phyloP scores from a whole-genome alignment of 2,888 invertebrate genomes.

The Drosophila anomalata region DNA sequence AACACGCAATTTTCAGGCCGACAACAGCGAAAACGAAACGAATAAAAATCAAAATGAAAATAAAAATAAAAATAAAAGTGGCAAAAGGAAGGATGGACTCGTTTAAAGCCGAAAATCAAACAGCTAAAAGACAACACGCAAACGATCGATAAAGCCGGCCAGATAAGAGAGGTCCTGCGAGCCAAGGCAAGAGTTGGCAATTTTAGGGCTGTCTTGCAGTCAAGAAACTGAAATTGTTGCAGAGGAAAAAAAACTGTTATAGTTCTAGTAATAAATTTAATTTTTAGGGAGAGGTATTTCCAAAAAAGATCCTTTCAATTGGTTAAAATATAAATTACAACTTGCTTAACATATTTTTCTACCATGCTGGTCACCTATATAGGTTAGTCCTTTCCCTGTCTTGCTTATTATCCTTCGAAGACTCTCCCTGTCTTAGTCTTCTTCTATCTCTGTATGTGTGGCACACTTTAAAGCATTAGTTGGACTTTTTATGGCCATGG shows the following conservation, averaged over 20 bases:
- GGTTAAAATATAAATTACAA: too few relatives aligned
- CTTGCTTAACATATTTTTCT: background rate
- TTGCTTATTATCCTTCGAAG: background rate
- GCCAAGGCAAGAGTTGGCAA: constrained; percentile 22
- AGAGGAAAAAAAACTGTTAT: constrained; percentile 4
- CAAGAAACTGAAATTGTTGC: constrained; percentile 11
- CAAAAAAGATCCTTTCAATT: too few relatives aligned
- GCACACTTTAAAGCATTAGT: constrained; percentile 80
- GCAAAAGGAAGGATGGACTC: constrained; percentile 51
- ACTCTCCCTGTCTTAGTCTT: background rate
- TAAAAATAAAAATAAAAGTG: constrained; percentile 51
- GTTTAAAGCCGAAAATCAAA: constrained; percentile 75
- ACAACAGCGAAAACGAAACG: constrained; percentile 43
- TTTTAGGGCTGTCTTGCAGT: constrained; percentile 9
- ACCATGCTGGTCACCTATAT: constrained; percentile 7
- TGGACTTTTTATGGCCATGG: constrained; percentile 80
- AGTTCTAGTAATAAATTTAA: too few relatives aligned
- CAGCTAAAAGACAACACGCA: constrained; percentile 61
- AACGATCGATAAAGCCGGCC: constrained; percentile 70
- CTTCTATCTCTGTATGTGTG: constrained; percentile 42
- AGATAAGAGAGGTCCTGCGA: constrained; percentile 59
- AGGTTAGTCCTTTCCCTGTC: background rate
- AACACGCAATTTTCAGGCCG: constrained; percentile 74
- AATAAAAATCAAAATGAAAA: constrained; percentile 50
- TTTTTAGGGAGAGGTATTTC: too few relatives aligned